These are phyloP conservation scores for Scolopax rusticola DNA, from an alignment of 2,797 vertebrate species.

Conservation along the genomic window DNA sequence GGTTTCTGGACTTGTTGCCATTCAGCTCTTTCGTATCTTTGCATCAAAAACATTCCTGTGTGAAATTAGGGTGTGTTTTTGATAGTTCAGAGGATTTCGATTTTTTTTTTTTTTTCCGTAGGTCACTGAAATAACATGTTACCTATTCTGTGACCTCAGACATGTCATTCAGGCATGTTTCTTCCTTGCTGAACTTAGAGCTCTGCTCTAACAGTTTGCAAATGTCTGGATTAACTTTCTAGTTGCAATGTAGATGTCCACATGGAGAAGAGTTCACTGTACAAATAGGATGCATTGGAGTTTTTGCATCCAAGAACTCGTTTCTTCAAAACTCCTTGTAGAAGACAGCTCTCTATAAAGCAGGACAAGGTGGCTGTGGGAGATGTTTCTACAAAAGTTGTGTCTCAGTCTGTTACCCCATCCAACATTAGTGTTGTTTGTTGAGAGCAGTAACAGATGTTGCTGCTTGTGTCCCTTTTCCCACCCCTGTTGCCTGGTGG, in stretches of 20 bases:
- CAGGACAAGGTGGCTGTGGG: neutral
- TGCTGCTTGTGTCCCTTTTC: neutral
- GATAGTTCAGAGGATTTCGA: neutral
- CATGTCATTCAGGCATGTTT: neutral
- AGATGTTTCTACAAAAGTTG: neutral
- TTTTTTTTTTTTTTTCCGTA: neutral
- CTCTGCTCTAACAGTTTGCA: neutral
- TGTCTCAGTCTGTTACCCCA: fast-evolving
- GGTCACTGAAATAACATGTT: neutral
- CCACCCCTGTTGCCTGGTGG: neutral
- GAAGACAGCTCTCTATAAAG: neutral
- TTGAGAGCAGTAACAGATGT: neutral
- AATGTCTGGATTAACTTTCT: neutral
- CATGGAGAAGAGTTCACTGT: neutral
- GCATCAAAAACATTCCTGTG: neutral
- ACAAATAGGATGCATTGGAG: neutral
- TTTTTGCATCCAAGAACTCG: neutral
- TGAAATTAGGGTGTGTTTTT: neutral
- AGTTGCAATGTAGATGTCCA: neutral
- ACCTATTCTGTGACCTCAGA: neutral
- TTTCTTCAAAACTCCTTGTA: neutral
- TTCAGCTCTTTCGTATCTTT: neutral
- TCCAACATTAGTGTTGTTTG: neutral
- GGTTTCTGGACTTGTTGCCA: neutral
- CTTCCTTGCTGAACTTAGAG: neutral